phyloP scores from a whole-genome alignment of 2,113 vertebrate species.

The Nothoprocta pentlandii region DNA sequence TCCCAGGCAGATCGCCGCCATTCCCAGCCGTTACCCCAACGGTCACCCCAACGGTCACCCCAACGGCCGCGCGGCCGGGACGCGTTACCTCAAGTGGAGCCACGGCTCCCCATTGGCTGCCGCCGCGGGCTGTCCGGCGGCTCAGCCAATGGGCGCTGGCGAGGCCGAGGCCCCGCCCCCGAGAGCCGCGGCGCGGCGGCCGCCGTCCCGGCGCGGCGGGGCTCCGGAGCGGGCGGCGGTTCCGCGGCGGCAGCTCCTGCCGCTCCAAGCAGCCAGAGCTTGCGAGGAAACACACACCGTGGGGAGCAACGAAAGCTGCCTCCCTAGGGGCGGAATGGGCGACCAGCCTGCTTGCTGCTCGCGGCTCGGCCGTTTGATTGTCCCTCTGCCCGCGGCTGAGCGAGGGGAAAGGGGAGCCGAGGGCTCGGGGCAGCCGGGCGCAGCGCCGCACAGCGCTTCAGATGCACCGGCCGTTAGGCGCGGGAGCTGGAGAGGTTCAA shows the following conservation, averaged over 20 bases:
- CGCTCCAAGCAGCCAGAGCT: background rate
- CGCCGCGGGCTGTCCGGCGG: rapidly evolving
- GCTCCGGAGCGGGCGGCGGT: too few relatives aligned
- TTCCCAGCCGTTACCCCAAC: background rate
- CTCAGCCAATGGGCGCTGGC: background rate
- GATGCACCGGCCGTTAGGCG: background rate
- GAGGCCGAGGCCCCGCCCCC: background rate
- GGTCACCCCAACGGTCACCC: rapidly evolving
- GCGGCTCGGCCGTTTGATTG: background rate
- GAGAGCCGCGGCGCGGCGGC: too few relatives aligned
- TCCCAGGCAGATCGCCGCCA: too few relatives aligned
- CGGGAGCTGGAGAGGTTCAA: rapidly evolving
- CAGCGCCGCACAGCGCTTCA: too few relatives aligned
- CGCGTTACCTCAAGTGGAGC: background rate
- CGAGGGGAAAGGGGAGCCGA: background rate
- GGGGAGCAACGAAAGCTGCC: background rate
- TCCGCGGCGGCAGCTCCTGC: too few relatives aligned
- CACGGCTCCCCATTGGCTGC: slow-evolving; percentile 13
- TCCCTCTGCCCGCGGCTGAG: too few relatives aligned
- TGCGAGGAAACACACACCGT: too few relatives aligned
- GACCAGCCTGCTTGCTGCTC: background rate
- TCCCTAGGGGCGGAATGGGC: background rate
- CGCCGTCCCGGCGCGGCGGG: too few relatives aligned
- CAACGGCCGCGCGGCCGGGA: too few relatives aligned
- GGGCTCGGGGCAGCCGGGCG: background rate